Percentiles rank a stretch among this genome's conserved stretches.
Conservation (phyloP, 2,888 invertebrate genomes). For the Liodrosophila aerea region DNA sequence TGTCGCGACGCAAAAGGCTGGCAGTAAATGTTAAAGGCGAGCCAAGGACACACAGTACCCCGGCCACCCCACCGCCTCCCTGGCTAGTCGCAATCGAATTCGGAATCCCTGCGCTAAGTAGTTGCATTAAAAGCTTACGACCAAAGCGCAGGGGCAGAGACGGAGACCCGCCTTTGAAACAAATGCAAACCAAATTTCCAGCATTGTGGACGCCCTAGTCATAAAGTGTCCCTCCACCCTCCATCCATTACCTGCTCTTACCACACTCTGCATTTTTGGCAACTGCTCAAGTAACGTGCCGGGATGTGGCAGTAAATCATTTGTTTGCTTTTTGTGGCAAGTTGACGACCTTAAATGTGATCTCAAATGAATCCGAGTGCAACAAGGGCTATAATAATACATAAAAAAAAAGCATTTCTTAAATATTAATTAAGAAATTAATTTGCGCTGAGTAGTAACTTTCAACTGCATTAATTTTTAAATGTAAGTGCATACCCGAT, state of each 20-base stretch:
- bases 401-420: too few species aligned
- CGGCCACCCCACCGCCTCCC: neutral
- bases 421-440: too few species aligned
- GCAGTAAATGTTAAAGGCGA: slow-evolving; percentile 54
- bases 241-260: neutral
- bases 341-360: slow-evolving; percentile 29
- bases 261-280: slow-evolving; percentile 41
- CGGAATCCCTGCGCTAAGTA: slow-evolving; percentile 57
- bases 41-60: slow-evolving; percentile 63
- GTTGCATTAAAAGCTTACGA: slow-evolving; percentile 71
- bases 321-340: slow-evolving; percentile 17
- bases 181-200: slow-evolving; percentile 53
- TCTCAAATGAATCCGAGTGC: too few species aligned
- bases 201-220: slow-evolving; percentile 8
- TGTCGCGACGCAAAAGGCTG: slow-evolving; percentile 56
- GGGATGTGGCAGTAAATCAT: slow-evolving; percentile 51
- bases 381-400: too few species aligned
- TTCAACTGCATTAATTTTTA: too few species aligned
- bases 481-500: neutral
- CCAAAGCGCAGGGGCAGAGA: slow-evolving; percentile 49
- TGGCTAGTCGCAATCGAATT: slow-evolving; percentile 3
- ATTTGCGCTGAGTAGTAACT: too few species aligned
- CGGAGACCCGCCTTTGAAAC: slow-evolving; percentile 24
- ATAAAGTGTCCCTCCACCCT: slow-evolving; percentile 21
- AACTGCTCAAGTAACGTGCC: slow-evolving; percentile 56